Evolutionary conservation across 2,888 invertebrate genomes (phyloP), one percentile per base, ranked within the genome.

Genomic region (Danaus chrysippus): DNA sequence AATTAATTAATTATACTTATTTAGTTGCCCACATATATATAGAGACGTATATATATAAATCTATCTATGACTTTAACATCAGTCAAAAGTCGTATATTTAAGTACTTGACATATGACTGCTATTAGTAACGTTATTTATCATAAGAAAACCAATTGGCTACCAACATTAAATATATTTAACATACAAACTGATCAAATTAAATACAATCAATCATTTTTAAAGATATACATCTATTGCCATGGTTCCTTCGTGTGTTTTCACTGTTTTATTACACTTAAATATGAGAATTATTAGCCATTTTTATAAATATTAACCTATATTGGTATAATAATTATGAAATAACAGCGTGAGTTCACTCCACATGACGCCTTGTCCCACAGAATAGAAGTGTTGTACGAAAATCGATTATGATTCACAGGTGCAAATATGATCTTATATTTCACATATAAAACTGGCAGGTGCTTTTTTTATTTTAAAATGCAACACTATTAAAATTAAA

Each of bases 381-480:
- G 56, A 65, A 73, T 76, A 76, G 76, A 79, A 77, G 74, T 71
- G 72, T 73, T 72, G 62, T 65, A 74, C 73, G 71, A 65, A 79
- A 86, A 87, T 85, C 84, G 81, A 83, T 86, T 83, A 82, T 73
- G 76, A 81, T 82, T 86, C 74, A 86, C 87, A 87, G 87, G 87
- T 88, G 88, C 85, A 85, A 88, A 85, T 82, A 84, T 82, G 74
- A 66, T 76, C 78, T 76, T 77, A 73, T 74, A 75, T 68, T 70
- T 72, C 64, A 68, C 56, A 42, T 44, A 56, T 60, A 78, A 73
- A 78, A 64, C 23, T 71, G 64, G 76, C 81, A 77, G 80, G 76
- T 82, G 82, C 64, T 70, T 73, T 74, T 17, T 17, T 17, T 11
- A 6, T 46, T 9, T 1, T 5, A 13, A 46, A 46, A 46, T 13